Evolutionary conservation across 2,888 invertebrate species (phyloP).

Genomic region (Dicyrtomina minuta): DNA sequence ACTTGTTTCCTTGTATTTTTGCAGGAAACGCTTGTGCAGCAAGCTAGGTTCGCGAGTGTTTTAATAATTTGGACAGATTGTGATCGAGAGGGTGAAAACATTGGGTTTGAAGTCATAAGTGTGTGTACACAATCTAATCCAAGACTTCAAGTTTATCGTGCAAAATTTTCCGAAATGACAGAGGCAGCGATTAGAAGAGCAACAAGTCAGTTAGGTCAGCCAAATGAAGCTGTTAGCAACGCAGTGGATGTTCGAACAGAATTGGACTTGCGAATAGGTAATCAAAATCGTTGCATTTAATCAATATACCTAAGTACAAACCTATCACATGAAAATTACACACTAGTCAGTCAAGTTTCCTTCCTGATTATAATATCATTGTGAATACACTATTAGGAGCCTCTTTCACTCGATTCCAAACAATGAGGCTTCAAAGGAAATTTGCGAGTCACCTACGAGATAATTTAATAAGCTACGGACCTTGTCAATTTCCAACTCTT

Average conservation of each 20-base stretch:
- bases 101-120: slow-evolving; percentile 93
- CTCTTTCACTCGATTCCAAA: slow-evolving; percentile 97
- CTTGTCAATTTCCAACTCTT: slow-evolving; percentile 98
- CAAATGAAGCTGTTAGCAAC: slow-evolving; percentile 78
- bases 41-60: slow-evolving; percentile 67
- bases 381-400: slow-evolving; percentile 67
- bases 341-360: too few relatives aligned
- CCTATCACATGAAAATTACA: neutral
- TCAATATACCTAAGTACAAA: neutral
- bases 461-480: slow-evolving; percentile 92
- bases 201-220: slow-evolving; percentile 71
- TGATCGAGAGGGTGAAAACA: slow-evolving; percentile 98
- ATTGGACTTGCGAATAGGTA: slow-evolving; percentile 88
- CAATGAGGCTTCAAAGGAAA: slow-evolving; percentile 77
- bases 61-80: slow-evolving; percentile 99
- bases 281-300: slow-evolving; percentile 31
- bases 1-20: slow-evolving; percentile 53
- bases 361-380: neutral
- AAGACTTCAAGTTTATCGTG: slow-evolving; percentile 71
- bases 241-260: slow-evolving; percentile 92
- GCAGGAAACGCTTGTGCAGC: slow-evolving; percentile 70
- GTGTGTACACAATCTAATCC: slow-evolving; percentile 81
- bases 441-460: slow-evolving; percentile 74
- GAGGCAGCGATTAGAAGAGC: slow-evolving; percentile 77
- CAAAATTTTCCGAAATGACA: slow-evolving; percentile 98